Conservation (phyloP, 2,113 vertebrate species). For the Marmota monax region DNA sequence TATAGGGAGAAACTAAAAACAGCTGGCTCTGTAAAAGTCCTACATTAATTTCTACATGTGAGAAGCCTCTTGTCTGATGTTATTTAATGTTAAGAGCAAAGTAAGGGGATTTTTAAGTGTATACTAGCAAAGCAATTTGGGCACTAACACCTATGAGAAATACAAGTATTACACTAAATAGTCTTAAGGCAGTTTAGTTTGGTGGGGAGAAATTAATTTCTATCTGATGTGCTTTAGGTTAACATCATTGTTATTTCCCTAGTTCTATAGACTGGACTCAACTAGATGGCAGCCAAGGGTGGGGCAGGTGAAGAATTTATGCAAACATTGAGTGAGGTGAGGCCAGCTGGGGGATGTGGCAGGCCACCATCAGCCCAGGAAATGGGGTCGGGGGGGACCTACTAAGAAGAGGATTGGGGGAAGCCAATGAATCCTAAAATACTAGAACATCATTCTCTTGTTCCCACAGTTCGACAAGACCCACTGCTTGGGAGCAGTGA, state of each 20-base stretch:
- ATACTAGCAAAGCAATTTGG: constrained; percentile 27
- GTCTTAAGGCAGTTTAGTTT: constrained; percentile 22
- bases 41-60: constrained; percentile 16
- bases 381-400: background rate
- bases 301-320: constrained; percentile 77
- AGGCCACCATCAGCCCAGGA: constrained; percentile 71
- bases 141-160: constrained; percentile 17
- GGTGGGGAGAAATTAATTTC: constrained; percentile 47
- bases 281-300: constrained; percentile 70
- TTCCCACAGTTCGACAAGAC: constrained; percentile 95
- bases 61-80: constrained; percentile 23
- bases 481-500: constrained; percentile 95
- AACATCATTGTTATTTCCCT: constrained; percentile 64
- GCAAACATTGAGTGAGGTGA: constrained; percentile 73
- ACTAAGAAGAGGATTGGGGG: constrained; percentile 18
- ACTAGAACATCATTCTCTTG: background rate
- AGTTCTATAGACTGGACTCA: constrained; percentile 67
- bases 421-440: background rate
- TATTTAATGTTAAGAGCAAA: constrained; percentile 6
- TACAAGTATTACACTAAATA: background rate
- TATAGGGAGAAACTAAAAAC: background rate
- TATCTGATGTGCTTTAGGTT: constrained; percentile 61
- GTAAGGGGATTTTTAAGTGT: background rate
- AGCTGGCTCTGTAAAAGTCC: constrained; percentile 29
- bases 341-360: constrained; percentile 64